Conservation (phyloP, 2,113 vertebrate genomes). For the Oplegnathus fasciatus region DNA sequence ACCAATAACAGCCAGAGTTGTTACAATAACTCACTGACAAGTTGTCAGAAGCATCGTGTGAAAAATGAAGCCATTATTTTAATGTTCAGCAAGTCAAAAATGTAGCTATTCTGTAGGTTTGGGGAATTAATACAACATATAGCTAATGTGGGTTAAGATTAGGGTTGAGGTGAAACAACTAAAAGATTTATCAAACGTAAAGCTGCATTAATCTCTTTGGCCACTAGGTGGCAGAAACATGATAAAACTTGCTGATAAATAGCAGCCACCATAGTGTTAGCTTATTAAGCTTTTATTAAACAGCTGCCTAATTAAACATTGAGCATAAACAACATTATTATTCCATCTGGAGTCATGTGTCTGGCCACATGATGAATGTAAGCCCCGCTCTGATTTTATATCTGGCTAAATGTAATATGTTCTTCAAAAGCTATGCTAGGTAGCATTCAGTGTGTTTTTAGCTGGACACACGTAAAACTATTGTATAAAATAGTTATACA, state of each 20-base stretch:
- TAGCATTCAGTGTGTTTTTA: not conserved
- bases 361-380: too few species aligned
- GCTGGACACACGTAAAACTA: not conserved
- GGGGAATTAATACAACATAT: fast-evolving
- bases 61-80: not conserved
- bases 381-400: not conserved
- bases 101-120: not conserved
- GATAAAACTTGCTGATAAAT: not conserved
- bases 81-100: not conserved
- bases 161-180: too few species aligned
- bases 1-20: too few species aligned
- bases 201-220: too few species aligned
- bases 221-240: too few species aligned
- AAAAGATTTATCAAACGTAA: too few species aligned
- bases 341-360: not conserved
- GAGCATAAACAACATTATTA: not conserved
- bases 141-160: too few species aligned
- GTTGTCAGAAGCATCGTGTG: not conserved
- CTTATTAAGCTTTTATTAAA: not conserved
- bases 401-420: too few species aligned
- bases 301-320: not conserved
- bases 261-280: too few species aligned
- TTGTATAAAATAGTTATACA: not conserved
- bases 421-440: not conserved
- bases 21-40: not conserved